Base-by-base conservation (phyloP, 1,140 invertebrate genomes). In the Portunus trituberculatus region DNA sequence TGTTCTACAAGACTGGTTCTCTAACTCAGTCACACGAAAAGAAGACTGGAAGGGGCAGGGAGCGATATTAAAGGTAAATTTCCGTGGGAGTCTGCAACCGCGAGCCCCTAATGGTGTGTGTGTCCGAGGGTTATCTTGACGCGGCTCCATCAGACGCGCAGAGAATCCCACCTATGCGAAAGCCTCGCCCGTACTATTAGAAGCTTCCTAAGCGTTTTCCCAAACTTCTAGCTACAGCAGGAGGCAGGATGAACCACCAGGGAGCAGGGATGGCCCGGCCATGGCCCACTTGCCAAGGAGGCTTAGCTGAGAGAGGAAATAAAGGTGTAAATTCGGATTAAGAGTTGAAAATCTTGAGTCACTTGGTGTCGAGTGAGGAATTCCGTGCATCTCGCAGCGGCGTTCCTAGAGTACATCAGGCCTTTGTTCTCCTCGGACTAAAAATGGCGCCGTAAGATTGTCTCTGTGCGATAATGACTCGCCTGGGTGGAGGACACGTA, bases 391-490 rank as follows among this genome's bases (percentile, higher is more conserved):
- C 90, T 91, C 20, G 32, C 89, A 48, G 28, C 91, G 28, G 94
- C 94, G 94, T 95, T 95, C 94, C 94, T 95, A n/a, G 39, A 95
- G 94, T 95, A 95, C 94, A 86, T 95, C 76, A 76, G 94, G 94
- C 84, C 91, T 92, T 95, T 95, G 94, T 95, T 95, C 94, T 95
- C 94, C 45, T 86, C 90, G 29, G 48, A 95, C 94, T 95, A 95
- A 95, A 95, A 95, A 92, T 92, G 94, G 94, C 88, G 20, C 46
- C 82, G 76, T 87, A 92, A 93, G 94, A 95, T 95, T 84, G 94
- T 95, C 91, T 86, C 90, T 84, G 90, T 95, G 94, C 87, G 94
- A 95, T 95, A 95, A 95, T 95, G 94, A 92, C 90, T 88, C 45
- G 83, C 90, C 45, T 32, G 90, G 52, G 67, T 87, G 32, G 83